Evolutionary conservation across 1,140 invertebrate species (phyloP).

Genomic region (Pseudomyrmex dendroicus): DNA sequence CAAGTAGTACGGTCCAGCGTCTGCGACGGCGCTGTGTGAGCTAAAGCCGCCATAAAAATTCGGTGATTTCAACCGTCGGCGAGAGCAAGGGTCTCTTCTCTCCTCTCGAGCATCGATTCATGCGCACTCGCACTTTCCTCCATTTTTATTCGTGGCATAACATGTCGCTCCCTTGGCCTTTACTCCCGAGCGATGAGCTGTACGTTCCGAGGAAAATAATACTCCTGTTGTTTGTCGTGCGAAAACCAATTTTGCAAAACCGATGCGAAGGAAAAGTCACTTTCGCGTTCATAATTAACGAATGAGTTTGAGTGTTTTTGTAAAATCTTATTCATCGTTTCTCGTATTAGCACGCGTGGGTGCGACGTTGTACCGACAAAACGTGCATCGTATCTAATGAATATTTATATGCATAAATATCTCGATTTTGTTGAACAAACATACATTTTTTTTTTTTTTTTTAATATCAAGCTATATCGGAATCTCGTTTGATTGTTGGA

Average conservation of each 20-base stretch:
- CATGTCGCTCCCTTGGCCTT: conserved; percentile 39
- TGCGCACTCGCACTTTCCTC: conserved; percentile 59
- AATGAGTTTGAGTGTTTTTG: neutral
- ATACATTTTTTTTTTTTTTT: conserved; percentile 20
- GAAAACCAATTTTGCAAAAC: neutral
- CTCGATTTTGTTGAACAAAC: conserved; percentile 34
- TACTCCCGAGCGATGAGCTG: neutral
- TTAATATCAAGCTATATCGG: conserved; percentile 23
- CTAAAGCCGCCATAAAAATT: conserved; percentile 71
- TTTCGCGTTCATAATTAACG: neutral
- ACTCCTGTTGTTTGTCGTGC: neutral
- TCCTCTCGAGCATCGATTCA: conserved; percentile 36
- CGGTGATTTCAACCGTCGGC: conserved; percentile 78
- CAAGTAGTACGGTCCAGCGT: neutral
- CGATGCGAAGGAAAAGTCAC: neutral
- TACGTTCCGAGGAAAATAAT: conserved; percentile 14
- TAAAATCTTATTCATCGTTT: conserved; percentile 14
- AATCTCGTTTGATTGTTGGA: conserved; percentile 51
- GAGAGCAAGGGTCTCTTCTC: conserved; percentile 29
- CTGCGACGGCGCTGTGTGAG: conserved; percentile 15
- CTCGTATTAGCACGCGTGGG: neutral
- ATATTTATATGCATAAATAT: conserved; percentile 46
- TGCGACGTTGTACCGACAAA: neutral
- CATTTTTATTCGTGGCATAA: conserved; percentile 53
- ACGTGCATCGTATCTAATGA: conserved; percentile 21